Evolutionary conservation across 2,888 invertebrate species (phyloP).

Genomic region (Endomychus coccineus): DNA sequence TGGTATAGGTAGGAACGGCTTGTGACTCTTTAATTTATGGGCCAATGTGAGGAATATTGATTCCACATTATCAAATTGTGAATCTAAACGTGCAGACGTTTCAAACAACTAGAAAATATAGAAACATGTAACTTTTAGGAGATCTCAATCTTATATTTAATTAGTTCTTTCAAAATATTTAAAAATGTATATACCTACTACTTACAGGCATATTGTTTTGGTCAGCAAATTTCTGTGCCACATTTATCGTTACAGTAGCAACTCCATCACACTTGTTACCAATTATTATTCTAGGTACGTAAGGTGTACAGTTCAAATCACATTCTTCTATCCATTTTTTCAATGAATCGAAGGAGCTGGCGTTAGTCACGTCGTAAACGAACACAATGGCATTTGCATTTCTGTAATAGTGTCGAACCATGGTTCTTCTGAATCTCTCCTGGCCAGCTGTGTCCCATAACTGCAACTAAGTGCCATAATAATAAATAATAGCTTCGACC

Average conservation of each 20-base stretch:
- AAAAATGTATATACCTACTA: conserved; percentile 2
- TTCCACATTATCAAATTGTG: conserved; percentile 67
- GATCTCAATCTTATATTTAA: background rate
- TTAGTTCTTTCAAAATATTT: background rate
- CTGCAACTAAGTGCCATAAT: conserved; percentile 52
- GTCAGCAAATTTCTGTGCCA: conserved; percentile 68
- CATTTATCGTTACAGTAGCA: conserved; percentile 58
- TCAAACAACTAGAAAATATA: conserved; percentile 57
- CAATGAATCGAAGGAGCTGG: conserved; percentile 54
- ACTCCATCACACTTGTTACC: conserved; percentile 75
- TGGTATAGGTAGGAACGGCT: conserved; percentile 43
- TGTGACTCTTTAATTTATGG: conserved; percentile 62
- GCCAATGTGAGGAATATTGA: conserved; percentile 77
- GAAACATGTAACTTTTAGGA: background rate
- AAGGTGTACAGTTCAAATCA: conserved; percentile 56
- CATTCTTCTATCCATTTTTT: conserved; percentile 72
- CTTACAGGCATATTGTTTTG: conserved; percentile 63
- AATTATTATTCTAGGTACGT: conserved; percentile 64
- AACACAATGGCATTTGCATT: conserved; percentile 81
- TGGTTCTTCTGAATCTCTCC: conserved; percentile 71
- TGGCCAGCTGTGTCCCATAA: conserved; percentile 78
- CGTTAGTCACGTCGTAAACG: conserved; percentile 71
- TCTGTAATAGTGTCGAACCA: conserved; percentile 77
- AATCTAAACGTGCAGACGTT: conserved; percentile 70
- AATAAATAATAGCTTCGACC: conserved; percentile 8